Base-by-base conservation (phyloP, 2,888 invertebrate species). In the Melipona beecheii region DNA sequence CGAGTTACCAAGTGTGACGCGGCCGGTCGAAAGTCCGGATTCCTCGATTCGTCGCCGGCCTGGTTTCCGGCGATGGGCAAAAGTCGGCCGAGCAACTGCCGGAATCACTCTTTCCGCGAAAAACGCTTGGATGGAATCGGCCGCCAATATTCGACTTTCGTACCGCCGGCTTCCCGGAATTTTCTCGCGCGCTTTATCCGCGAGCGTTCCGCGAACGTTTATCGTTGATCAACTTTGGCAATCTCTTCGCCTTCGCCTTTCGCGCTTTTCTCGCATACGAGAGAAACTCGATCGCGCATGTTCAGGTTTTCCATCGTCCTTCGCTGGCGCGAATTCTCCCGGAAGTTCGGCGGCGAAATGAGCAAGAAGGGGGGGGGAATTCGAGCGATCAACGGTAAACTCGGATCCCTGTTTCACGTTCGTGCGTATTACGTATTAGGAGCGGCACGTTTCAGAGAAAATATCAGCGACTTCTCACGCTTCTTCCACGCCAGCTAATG, bases 61-160 rank as follows among this genome's bases (percentile, higher is more conserved):
- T 65, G 70, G 68, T 80, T 80, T 84, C 75, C 71, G 84, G 73
- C 75, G 52, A 54, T 66, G 66, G 78, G 52, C 31, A 52, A 71
- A 72, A 36, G 62, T 60, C 78, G 64, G 31, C 31, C 43, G 62
- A 4, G 36, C 27, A 62, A 58, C 75, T 52, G 62, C 78, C 78
- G 81, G 75, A 81, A 76, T 76, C 31, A 43, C 43, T 27, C 5
- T 58, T 73, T 80, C 69, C 73, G 70, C 73, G 84, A 71, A 71
- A 71, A 71, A 5, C 50, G 15, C 36, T 17, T 21, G 62, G 19
- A 79, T 60, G 27, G 76, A 69, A 79, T 60, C 83, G 56, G 27
- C 27, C 60, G 31, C 36, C 82, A 82, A 76, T 83, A 83, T 84
- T 84, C 78, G 83, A 83, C 75, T 83, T 72, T 71, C 73, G 58